Evolutionary conservation across 2,888 invertebrate species (phyloP), one percentile per base, ranked within the genome.

Genomic region (Formica aserva): DNA sequence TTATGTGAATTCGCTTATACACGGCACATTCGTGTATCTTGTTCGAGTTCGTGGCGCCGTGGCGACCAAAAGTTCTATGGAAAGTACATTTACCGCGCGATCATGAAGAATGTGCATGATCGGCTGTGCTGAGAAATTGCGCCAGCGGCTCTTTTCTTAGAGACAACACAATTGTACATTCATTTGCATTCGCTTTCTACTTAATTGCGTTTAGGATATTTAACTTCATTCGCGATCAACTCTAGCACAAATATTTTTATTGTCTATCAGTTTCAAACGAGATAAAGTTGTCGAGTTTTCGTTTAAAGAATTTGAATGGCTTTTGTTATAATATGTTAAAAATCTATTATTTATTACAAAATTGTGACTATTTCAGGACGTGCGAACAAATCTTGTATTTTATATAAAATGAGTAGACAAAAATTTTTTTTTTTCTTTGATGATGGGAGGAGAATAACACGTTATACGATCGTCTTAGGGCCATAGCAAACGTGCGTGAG

Each of bases 1-100:
- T 88, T 86, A 87, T 86, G 82, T 67, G 88, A 86, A 81, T 88
- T 71, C 74, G 83, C 83, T 77, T 65, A 41, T 82, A 62, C 71
- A 71, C 65, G 76, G 76, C 69, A 52, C 8, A 65, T 62, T 80
- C 72, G 76, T 69, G 62, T 60, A 41, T 71, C 65, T 74, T n/a
- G 72, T 26, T 22, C 45, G 77, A 55, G 76, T 85, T 71, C 18
- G 48, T 69, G 83, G 76, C 74, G 82, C 72, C 76, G 6, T n/a
- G 38, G 41, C 22, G 52, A 52, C 35, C 57, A 52, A 63, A 57
- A 66, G 38, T 66, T 76, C 32, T 45, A 32, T 75, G 76, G 45
- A 77, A 82, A 76, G 35, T 52, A 29, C 57, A 77, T 38, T 55
- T 52, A 52, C 52, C 55, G 26, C 6, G 52, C 32, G 52, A 65